A percentile compares a stretch with the other conserved stretches of the same genome.
phyloP scores from a whole-genome alignment of 2,888 invertebrate genomes.

The Synanthedon vespiformis region DNA sequence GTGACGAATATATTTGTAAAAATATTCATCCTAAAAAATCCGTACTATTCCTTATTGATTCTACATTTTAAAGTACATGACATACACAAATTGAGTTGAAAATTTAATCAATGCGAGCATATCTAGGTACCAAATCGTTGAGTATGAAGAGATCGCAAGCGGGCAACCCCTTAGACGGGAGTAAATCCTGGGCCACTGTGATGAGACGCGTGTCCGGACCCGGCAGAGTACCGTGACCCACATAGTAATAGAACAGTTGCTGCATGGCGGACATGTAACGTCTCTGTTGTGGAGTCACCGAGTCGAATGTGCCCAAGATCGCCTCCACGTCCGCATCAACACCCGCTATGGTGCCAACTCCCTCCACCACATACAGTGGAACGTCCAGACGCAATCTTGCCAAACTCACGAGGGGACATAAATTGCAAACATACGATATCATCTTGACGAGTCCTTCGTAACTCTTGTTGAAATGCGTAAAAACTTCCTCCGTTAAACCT shows the following conservation, averaged over 20 bases:
- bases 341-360: constrained; percentile 65
- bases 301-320: constrained; percentile 81
- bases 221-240: constrained; percentile 79
- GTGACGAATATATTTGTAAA: no score
- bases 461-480: constrained; percentile 76
- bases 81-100: neutral
- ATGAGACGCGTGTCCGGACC: constrained; percentile 74
- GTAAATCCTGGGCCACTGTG: constrained; percentile 78
- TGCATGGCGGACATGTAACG: constrained; percentile 84
- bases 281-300: constrained; percentile 78
- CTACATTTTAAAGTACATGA: no score
- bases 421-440: constrained; percentile 82
- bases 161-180: constrained; percentile 74
- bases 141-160: constrained; percentile 83
- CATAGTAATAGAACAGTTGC: constrained; percentile 84
- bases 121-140: constrained; percentile 79
- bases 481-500: constrained; percentile 73
- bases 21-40: no score
- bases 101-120: constrained; percentile 79
- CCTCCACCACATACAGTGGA: constrained; percentile 81
- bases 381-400: constrained; percentile 73
- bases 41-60: no score
- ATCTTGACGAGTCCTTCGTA: constrained; percentile 78
- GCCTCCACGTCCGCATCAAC: constrained; percentile 80
- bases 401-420: constrained; percentile 81